phyloP scores from a whole-genome alignment of 1,140 invertebrate genomes.

The Drosophila malerkotliana region DNA sequence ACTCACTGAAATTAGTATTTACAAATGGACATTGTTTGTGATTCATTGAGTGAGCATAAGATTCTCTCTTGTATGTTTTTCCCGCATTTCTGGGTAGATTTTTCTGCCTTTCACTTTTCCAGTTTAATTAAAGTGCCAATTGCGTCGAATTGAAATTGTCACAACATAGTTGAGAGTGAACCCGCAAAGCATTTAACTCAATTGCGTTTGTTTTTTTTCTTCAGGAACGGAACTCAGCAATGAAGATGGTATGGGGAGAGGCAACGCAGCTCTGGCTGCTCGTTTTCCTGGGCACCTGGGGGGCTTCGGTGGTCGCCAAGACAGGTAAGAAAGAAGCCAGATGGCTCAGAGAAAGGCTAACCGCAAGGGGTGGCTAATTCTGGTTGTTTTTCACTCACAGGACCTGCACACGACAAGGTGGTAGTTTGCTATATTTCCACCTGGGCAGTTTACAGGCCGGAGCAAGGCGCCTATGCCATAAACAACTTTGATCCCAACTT shows the following conservation, averaged over 20 bases:
- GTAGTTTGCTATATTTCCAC: slow-evolving; percentile 92
- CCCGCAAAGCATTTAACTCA: slow-evolving; percentile 58
- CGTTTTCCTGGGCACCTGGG: slow-evolving; percentile 57
- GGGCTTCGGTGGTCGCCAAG: slow-evolving; percentile 65
- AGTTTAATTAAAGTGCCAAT: slow-evolving; percentile 55
- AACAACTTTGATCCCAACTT: slow-evolving; percentile 90
- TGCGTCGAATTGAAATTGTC: slow-evolving; percentile 64
- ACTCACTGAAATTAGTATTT: slow-evolving; percentile 5
- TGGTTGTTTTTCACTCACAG: slow-evolving; percentile 55
- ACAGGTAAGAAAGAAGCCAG: slow-evolving; percentile 50
- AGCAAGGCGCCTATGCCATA: slow-evolving; percentile 87
- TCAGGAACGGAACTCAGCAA: slow-evolving; percentile 14
- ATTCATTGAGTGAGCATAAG: neutral
- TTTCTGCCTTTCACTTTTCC: slow-evolving; percentile 64
- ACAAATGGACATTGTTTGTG: neutral
- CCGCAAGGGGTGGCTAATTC: slow-evolving; percentile 48
- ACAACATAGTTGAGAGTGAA: slow-evolving; percentile 18
- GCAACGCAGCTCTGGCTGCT: slow-evolving; percentile 37
- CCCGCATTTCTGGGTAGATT: slow-evolving; percentile 15
- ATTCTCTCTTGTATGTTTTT: slow-evolving; percentile 1
- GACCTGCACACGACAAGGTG: slow-evolving; percentile 86
- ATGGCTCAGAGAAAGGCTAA: slow-evolving; percentile 4
- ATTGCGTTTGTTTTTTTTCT: slow-evolving; percentile 16
- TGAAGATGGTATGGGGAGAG: slow-evolving; percentile 6
- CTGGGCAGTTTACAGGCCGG: slow-evolving; percentile 90